Evolutionary conservation across 2,113 vertebrate species (phyloP).

Genomic region (Recurvirostra avosetta): DNA sequence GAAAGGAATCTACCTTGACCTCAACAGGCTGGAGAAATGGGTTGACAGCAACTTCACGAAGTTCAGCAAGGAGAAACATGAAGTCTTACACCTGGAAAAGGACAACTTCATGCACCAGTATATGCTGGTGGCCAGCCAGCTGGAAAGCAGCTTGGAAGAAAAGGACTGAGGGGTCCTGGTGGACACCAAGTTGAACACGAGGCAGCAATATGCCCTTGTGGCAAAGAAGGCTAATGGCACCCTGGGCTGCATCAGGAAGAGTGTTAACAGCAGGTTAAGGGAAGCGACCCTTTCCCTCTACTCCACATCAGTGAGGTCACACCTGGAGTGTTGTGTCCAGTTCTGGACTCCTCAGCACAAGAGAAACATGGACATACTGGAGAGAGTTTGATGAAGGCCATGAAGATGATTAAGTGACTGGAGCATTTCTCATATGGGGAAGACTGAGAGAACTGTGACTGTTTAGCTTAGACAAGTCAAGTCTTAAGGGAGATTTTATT

Average conservation of each 20-base stretch:
- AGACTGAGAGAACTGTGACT: not conserved
- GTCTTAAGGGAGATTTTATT: not conserved
- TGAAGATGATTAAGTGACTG: not conserved
- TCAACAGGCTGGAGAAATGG: not conserved
- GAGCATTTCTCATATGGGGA: not conserved
- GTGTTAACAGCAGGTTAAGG: not conserved
- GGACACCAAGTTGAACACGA: not conserved
- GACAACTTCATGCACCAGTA: not conserved
- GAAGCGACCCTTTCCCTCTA: not conserved
- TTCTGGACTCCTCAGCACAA: not conserved
- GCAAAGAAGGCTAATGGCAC: not conserved
- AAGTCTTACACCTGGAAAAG: not conserved
- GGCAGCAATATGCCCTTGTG: not conserved
- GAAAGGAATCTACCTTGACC: not conserved
- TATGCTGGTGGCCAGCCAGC: too few relatives aligned
- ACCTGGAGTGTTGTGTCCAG: not conserved
- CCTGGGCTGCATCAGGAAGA: not conserved
- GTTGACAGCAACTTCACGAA: not conserved
- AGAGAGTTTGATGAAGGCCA: not conserved
- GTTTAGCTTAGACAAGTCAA: not conserved
- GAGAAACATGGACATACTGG: not conserved
- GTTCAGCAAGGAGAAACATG: not conserved
- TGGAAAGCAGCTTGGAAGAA: not conserved
- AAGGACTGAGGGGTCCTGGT: not conserved
- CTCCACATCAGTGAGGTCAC: not conserved